These are phyloP conservation scores for Helicoverpa zea DNA, from an alignment of 1,140 invertebrate genomes.

Conservation along the genomic window DNA sequence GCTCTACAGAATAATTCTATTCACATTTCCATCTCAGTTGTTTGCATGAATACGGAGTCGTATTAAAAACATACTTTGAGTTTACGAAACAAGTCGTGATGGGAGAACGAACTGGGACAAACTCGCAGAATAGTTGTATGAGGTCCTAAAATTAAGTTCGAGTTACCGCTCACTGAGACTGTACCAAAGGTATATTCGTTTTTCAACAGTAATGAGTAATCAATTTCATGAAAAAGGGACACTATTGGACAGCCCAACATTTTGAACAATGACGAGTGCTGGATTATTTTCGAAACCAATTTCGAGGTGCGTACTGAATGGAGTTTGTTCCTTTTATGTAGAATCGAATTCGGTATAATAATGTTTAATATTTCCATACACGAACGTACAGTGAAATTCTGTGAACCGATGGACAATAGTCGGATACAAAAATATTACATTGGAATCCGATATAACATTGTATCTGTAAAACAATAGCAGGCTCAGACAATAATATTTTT, in stretches of 20 bases:
- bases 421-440: slow-evolving; percentile 37
- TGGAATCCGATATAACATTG: slow-evolving; percentile 38
- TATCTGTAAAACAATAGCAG: slow-evolving; percentile 32
- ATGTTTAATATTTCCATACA: slow-evolving; percentile 45
- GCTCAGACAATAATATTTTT: slow-evolving; percentile 9
- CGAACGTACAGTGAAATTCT: slow-evolving; percentile 26
- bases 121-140: slow-evolving; percentile 41
- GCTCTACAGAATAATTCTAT: slow-evolving; percentile 43
- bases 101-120: slow-evolving; percentile 21
- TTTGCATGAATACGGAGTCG: slow-evolving; percentile 41
- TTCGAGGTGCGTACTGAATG: slow-evolving; percentile 40
- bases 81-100: slow-evolving; percentile 40
- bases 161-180: slow-evolving; percentile 19
- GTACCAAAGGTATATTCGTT: slow-evolving; percentile 1
- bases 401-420: slow-evolving; percentile 26
- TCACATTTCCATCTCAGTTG: slow-evolving; percentile 47
- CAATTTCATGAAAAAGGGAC: background rate
- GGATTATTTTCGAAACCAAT: slow-evolving; percentile 48
- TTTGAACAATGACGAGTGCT: slow-evolving; percentile 41
- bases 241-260: slow-evolving; percentile 5
- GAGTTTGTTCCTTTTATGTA: slow-evolving; percentile 43
- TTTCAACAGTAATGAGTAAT: slow-evolving; percentile 12
- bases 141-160: slow-evolving; percentile 39
- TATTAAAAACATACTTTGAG: slow-evolving; percentile 49
- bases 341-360: slow-evolving; percentile 43